Evolutionary conservation across 2,797 vertebrate genomes (phyloP).

Genomic region (Mastacembelus armatus): DNA sequence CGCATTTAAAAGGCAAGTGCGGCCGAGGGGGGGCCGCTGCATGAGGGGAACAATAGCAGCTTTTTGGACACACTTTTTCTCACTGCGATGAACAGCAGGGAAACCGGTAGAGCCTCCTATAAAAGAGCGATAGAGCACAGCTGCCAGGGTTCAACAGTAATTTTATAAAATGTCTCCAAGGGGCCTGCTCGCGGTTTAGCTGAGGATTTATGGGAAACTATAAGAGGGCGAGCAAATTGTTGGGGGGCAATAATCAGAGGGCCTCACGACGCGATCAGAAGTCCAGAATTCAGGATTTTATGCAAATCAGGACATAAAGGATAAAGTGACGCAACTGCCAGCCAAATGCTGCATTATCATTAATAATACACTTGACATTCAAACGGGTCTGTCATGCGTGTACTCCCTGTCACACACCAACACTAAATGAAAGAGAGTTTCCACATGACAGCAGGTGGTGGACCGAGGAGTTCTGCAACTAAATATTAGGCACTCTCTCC

Average conservation of each 20-base stretch:
- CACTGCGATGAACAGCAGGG: conserved; percentile 86
- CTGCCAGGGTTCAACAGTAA: conserved; percentile 83
- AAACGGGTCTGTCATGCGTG: conserved; percentile 44
- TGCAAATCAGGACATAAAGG: conserved; percentile 31
- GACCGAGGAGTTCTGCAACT: conserved; percentile 17
- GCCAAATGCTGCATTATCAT: conserved; percentile 74
- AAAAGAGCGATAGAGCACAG: conserved; percentile 83
- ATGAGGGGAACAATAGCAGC: conserved; percentile 86
- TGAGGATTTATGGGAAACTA: conserved; percentile 72
- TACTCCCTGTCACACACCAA: conserved; percentile 19
- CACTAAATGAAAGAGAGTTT: conserved; percentile 37
- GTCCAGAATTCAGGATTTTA: conserved; percentile 33
- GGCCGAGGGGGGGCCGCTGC: conserved; percentile 81
- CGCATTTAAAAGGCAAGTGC: conserved; percentile 90
- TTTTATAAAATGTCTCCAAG: conserved; percentile 80
- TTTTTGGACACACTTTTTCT: conserved; percentile 89
- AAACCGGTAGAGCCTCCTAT: conserved; percentile 84
- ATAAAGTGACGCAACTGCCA: conserved; percentile 54
- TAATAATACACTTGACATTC: conserved; percentile 79
- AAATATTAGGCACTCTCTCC: conserved; percentile 8
- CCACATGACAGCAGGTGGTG: conserved; percentile 45
- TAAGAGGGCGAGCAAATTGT: conserved; percentile 68
- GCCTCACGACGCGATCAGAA: conserved; percentile 46
- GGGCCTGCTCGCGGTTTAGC: conserved; percentile 70
- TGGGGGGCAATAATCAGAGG: conserved; percentile 47